Evolutionary conservation across 1,140 invertebrate species (phyloP).

Genomic region (Drosophila nikananu): DNA sequence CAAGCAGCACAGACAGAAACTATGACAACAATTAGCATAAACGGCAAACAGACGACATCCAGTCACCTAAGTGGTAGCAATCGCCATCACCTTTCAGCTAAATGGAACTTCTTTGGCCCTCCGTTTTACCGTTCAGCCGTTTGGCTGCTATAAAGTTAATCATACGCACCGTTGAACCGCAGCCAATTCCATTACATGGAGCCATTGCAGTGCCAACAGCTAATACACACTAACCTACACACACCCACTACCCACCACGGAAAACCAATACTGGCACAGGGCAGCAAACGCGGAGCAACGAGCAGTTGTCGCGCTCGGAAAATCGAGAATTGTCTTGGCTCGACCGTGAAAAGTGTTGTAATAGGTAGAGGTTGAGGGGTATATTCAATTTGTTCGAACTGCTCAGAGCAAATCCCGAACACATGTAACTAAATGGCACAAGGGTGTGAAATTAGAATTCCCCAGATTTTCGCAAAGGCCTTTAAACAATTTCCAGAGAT

Average conservation of each 20-base stretch:
- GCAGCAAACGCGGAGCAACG: neutral
- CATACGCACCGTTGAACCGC: conserved; percentile 63
- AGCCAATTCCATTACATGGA: conserved; percentile 51
- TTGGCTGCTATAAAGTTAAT: conserved; percentile 44
- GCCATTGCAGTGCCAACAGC: conserved; percentile 45
- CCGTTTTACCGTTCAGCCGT: conserved; percentile 15
- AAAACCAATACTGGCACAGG: conserved; percentile 26
- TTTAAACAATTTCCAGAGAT: neutral
- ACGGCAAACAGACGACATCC: conserved; percentile 14
- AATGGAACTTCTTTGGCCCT: conserved; percentile 34
- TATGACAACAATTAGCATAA: conserved; percentile 51
- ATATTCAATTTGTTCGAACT: conserved; percentile 34
- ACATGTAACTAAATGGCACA: conserved; percentile 28
- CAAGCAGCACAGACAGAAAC: conserved; percentile 7
- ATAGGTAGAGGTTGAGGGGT: conserved; percentile 30
- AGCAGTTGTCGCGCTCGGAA: conserved; percentile 36
- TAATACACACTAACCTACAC: conserved; percentile 4
- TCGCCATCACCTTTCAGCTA: conserved; percentile 1
- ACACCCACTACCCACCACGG: neutral
- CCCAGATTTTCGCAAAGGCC: neutral
- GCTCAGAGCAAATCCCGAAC: conserved; percentile 8
- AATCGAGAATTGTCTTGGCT: conserved; percentile 37
- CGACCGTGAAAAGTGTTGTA: conserved; percentile 52
- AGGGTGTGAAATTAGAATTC: conserved; percentile 12
- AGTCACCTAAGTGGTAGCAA: conserved; percentile 18